Base-by-base conservation (phyloP, 1,140 invertebrate species). In the Trichonephila clavata region DNA sequence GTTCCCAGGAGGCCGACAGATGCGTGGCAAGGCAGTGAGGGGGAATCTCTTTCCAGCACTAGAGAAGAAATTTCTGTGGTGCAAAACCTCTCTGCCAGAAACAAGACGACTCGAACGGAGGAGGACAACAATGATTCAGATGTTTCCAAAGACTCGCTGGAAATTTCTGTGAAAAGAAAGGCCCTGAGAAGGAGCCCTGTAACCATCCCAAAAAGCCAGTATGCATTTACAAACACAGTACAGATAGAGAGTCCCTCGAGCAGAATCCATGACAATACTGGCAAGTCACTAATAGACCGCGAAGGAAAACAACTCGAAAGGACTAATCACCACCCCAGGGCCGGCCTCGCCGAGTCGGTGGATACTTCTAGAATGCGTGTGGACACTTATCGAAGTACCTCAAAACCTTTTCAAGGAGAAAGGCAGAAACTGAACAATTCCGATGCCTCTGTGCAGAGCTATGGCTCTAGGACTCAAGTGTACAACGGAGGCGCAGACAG, bases 121-220 rank as follows among this genome's bases (percentile, higher is more conserved):
- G 86, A 89, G 0, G 86, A 93, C 27, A 65, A 27, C 14, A 68
- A 91, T 27, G 89, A 94, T 18, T 94, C 93, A 65, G 93, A 94
- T 43, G 88, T 94, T 21, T 94, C 93, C 16, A 86, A 60, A 20
- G 93, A 94, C 24, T 94, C 93, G 5, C 61, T 94, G 16, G 93
- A 94, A 63, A 16, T 86, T 2, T 60, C 63, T 18, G 61, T 20
- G 32, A 59, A 21, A 61, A 87, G 50, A 18, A 80, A 80, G 21
- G 86, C 16, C 43, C 14, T 77, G 14, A 77, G 27, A 27, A 18
- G 27, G 3, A 77, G 71, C 20, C 71, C 71, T 20, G 27, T 77
- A 16, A 18, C 71, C 27, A 77, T 43, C n/a, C 10, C 59, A 32
- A 43, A 84, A 21, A 39, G 16, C 18, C 61, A 27, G n/a, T n/a